Conservation (phyloP, 2,113 vertebrate genomes). For the Amazona vittata region DNA sequence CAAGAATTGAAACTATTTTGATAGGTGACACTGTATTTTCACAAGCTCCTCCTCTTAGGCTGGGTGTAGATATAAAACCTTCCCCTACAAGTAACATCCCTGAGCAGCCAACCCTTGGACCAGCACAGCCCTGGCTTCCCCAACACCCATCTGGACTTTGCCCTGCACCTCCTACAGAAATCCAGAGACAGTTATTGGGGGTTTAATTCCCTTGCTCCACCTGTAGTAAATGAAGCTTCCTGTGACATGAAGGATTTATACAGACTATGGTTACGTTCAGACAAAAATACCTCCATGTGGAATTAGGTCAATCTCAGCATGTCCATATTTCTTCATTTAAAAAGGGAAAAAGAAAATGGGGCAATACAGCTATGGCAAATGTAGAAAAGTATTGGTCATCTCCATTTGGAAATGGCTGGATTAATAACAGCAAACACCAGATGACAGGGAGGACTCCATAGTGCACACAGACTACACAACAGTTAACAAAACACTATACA, state of each 20-base stretch:
- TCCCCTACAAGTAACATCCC: background rate
- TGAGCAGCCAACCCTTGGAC: background rate
- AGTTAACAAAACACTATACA: background rate
- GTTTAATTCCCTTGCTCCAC: background rate
- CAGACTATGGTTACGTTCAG: background rate
- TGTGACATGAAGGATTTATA: background rate
- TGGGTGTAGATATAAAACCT: background rate
- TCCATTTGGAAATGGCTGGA: background rate
- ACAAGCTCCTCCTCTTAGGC: background rate
- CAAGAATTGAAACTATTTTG: slow-evolving; percentile 10
- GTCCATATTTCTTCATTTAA: background rate
- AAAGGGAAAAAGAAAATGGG: background rate
- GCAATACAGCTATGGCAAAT: background rate
- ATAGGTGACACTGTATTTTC: background rate
- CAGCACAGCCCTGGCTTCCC: background rate
- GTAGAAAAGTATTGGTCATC: background rate
- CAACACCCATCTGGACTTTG: background rate
- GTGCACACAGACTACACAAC: background rate
- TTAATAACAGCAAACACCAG: background rate
- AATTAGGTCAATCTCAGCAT: background rate
- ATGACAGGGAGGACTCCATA: background rate
- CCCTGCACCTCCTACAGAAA: background rate
- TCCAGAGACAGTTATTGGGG: background rate
- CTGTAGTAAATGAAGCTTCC: background rate
- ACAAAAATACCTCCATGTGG: background rate